These are phyloP conservation scores for Oreocharis arfaki DNA, from an alignment of 2,113 vertebrate genomes.

Conservation along the genomic window DNA sequence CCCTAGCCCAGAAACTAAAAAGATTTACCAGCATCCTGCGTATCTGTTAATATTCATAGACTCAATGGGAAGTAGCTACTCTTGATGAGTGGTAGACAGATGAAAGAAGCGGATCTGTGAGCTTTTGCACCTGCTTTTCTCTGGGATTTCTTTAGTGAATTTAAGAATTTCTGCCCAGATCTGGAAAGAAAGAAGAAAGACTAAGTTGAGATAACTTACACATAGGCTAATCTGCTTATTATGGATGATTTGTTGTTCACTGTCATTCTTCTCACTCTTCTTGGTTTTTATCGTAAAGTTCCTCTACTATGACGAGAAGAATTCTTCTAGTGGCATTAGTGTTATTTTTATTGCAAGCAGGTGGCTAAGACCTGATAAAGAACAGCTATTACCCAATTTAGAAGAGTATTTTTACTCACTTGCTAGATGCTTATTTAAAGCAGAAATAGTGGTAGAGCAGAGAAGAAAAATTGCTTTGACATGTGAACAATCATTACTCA, in stretches of 20 bases:
- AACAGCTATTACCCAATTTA: background rate
- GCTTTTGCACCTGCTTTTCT: background rate
- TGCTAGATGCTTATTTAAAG: background rate
- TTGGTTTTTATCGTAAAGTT: background rate
- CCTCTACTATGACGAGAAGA: accelerated
- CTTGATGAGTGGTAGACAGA: background rate
- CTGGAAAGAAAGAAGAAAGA: background rate
- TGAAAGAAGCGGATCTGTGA: background rate
- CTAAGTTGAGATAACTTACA: background rate
- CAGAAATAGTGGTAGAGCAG: background rate
- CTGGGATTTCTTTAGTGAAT: background rate
- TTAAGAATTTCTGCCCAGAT: background rate
- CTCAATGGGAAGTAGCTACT: background rate
- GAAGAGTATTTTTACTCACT: background rate
- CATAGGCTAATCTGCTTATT: background rate
- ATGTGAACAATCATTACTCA: background rate
- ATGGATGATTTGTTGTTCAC: background rate
- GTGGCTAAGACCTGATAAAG: background rate
- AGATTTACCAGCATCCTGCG: background rate
- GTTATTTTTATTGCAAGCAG: background rate
- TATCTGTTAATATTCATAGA: background rate
- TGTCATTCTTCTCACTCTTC: background rate
- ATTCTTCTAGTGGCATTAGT: background rate
- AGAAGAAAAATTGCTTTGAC: background rate
- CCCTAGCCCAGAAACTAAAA: background rate